These are phyloP conservation scores for Trachurus trachurus DNA, from an alignment of 2,797 vertebrate species.

Conservation along the genomic window DNA sequence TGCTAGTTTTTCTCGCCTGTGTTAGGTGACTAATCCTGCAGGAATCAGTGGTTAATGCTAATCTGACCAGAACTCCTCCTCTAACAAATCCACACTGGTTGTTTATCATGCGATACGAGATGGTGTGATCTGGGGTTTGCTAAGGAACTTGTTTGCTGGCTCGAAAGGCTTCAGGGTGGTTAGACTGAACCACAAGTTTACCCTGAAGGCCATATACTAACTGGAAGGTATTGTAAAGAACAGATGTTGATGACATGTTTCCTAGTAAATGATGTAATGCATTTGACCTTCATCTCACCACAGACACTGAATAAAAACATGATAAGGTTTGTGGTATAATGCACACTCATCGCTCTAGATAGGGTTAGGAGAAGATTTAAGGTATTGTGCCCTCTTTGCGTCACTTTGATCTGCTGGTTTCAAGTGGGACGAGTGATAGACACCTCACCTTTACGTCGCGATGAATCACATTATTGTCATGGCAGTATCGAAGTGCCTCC, in stretches of 20 bases:
- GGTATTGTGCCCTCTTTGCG: neutral
- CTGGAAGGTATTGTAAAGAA: neutral
- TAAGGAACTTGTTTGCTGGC: neutral
- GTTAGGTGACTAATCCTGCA: constrained; percentile 56
- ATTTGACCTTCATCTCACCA: constrained; percentile 5
- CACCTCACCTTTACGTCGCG: constrained; percentile 95
- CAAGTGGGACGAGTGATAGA: fast-evolving
- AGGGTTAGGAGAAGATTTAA: neutral
- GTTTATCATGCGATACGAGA: neutral
- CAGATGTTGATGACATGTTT: fast-evolving
- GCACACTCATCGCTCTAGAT: neutral
- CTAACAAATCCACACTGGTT: constrained; percentile 6
- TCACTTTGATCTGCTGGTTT: neutral
- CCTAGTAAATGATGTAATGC: neutral
- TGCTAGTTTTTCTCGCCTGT: constrained; percentile 22
- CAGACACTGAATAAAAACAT: neutral
- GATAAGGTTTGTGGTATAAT: neutral
- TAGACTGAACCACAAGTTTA: neutral
- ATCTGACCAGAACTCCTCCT: constrained; percentile 48
- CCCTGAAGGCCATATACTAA: neutral
- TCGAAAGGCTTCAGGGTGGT: neutral
- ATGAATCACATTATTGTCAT: constrained; percentile 98
- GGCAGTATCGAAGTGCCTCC: constrained; percentile 96
- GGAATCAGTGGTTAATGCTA: constrained; percentile 46
- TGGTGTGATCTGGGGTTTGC: neutral